Evolutionary conservation across 2,113 vertebrate species (phyloP).

Genomic region (Charadrius vociferus): DNA sequence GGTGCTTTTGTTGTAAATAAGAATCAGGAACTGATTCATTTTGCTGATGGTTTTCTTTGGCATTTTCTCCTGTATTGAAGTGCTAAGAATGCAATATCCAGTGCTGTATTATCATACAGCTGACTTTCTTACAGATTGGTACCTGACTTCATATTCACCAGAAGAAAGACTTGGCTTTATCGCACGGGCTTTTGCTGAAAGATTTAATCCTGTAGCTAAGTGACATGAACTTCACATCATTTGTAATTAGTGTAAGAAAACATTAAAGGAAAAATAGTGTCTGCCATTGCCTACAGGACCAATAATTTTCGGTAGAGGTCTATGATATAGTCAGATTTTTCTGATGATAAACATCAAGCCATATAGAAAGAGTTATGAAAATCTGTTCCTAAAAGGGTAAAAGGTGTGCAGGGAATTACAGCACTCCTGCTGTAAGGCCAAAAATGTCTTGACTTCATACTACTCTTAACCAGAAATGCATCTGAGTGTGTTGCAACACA

Average conservation of each 20-base stretch:
- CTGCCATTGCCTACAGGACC: background rate
- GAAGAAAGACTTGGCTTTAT: background rate
- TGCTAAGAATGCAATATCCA: background rate
- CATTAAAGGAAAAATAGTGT: background rate
- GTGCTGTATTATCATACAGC: background rate
- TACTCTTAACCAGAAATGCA: background rate
- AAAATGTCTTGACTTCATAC: background rate
- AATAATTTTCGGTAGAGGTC: background rate
- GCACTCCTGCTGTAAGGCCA: background rate
- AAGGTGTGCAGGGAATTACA: background rate
- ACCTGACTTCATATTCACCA: background rate
- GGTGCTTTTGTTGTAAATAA: background rate
- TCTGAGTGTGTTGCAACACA: background rate
- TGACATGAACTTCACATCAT: background rate
- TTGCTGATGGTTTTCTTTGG: background rate
- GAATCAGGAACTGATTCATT: background rate
- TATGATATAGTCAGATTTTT: background rate
- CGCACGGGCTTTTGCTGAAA: background rate
- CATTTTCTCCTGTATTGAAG: background rate
- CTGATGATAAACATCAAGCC: background rate
- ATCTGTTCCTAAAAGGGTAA: background rate
- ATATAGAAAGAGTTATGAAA: background rate
- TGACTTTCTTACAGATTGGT: background rate
- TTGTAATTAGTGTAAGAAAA: background rate
- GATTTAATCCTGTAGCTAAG: background rate